Conservation (phyloP, 2,888 invertebrate species). For the Chrysolina haemoptera region DNA sequence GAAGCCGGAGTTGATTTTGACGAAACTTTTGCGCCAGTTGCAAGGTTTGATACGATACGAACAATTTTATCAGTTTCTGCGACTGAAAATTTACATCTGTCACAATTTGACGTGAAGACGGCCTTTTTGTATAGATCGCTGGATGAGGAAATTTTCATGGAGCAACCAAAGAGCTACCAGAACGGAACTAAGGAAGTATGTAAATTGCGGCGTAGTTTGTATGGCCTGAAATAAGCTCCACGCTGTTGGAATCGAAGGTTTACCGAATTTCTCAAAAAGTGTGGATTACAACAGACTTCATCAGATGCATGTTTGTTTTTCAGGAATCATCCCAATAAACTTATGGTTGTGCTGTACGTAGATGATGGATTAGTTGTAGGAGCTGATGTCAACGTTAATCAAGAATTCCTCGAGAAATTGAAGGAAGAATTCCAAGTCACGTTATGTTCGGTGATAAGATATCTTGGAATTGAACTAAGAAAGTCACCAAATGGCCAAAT, state of each 20-base stretch:
- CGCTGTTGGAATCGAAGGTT: constrained; percentile 41
- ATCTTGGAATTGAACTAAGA: constrained; percentile 3
- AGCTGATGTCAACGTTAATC: constrained; percentile 6
- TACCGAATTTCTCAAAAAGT: constrained; percentile 30
- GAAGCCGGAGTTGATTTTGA: constrained; percentile 20
- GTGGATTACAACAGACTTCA: constrained; percentile 37
- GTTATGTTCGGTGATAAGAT: not conserved
- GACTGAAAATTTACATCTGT: constrained; percentile 31
- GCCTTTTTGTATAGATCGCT: no score
- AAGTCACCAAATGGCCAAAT: not conserved
- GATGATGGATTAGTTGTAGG: constrained; percentile 36
- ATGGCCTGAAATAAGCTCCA: constrained; percentile 38
- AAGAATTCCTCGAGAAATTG: not conserved
- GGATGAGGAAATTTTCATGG: constrained; percentile 35
- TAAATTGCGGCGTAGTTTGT: constrained; percentile 32
- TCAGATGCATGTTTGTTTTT: constrained; percentile 41
- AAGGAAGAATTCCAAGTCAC: not conserved
- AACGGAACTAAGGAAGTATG: constrained; percentile 34
- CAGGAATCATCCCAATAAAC: constrained; percentile 29
- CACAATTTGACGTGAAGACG: constrained; percentile 40
- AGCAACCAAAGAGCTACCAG: constrained; percentile 33
- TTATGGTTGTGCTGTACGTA: constrained; percentile 37
- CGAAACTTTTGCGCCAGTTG: constrained; percentile 35
- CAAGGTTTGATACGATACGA: constrained; percentile 37
- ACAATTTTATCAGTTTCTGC: constrained; percentile 35